phyloP scores from a whole-genome alignment of 2,113 vertebrate species.

The Arvicanthis niloticus region DNA sequence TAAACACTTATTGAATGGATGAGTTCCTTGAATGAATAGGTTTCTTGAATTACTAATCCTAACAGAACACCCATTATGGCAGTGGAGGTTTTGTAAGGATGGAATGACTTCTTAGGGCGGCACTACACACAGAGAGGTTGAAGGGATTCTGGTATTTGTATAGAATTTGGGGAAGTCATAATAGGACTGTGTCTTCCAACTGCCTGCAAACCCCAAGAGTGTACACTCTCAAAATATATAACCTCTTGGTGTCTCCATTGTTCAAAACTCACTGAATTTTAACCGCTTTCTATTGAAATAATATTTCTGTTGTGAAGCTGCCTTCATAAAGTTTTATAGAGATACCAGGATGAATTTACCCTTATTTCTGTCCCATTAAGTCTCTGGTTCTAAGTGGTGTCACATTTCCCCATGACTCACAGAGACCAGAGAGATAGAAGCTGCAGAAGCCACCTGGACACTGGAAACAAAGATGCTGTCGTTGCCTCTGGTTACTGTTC shows the following conservation, averaged over 20 bases:
- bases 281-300: conserved; percentile 28
- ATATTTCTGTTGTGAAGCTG: background rate
- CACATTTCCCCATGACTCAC: background rate
- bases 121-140: background rate
- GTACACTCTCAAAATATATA: background rate
- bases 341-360: background rate
- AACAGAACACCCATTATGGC: background rate
- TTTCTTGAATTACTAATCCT: background rate
- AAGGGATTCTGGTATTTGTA: background rate
- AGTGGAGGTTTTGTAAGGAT: background rate
- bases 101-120: background rate
- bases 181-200: background rate
- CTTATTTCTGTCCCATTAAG: background rate
- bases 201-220: background rate
- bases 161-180: background rate
- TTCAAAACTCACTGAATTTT: conserved; percentile 6
- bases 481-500: background rate
- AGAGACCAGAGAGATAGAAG: background rate
- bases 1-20: conserved; percentile 15
- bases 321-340: background rate
- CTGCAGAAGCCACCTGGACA: background rate
- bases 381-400: background rate
- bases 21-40: conserved; percentile 27
- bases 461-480: background rate
- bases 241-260: background rate